Conservation (phyloP, 2,888 invertebrate species). For the Drosophila pegasa region DNA sequence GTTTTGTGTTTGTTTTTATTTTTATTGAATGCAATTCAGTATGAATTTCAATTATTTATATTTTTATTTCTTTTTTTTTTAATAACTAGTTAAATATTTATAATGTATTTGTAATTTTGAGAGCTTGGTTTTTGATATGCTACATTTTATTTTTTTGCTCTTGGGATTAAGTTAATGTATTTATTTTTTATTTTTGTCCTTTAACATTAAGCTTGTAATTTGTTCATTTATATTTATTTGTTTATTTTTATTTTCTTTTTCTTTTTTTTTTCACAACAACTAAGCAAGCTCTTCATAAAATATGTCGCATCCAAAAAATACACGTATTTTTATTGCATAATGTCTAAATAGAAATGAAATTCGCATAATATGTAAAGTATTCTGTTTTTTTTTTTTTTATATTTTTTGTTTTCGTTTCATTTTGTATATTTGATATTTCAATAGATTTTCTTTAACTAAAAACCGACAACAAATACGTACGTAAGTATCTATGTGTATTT, state of each 20-base stretch:
- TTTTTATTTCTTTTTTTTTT: constrained; percentile 40
- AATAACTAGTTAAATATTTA: constrained; percentile 74
- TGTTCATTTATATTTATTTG: constrained; percentile 36
- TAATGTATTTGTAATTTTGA: constrained; percentile 70
- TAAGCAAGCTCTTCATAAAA: constrained; percentile 79
- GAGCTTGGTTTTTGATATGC: constrained; percentile 76
- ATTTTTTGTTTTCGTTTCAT: background rate
- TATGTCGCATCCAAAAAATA: constrained; percentile 66
- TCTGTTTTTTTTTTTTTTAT: constrained; percentile 3
- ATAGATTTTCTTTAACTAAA: constrained; percentile 45
- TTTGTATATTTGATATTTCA: constrained; percentile 38
- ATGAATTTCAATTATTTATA: constrained; percentile 54
- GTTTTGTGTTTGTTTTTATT: constrained; percentile 31
- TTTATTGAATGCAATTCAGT: constrained; percentile 61
- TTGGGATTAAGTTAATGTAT: constrained; percentile 70
- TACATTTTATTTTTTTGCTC: constrained; percentile 62
- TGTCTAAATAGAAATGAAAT: constrained; percentile 46
- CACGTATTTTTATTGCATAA: constrained; percentile 49
- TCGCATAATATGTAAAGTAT: constrained; percentile 29
- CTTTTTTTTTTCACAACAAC: constrained; percentile 66
- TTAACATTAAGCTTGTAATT: constrained; percentile 74
- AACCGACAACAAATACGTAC: constrained; percentile 29
- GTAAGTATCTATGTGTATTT: constrained; percentile 56
- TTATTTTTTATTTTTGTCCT: constrained; percentile 23
- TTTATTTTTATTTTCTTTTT: constrained; percentile 18